phyloP scores from a whole-genome alignment of 2,113 vertebrate genomes.

The Tachycineta bicolor region DNA sequence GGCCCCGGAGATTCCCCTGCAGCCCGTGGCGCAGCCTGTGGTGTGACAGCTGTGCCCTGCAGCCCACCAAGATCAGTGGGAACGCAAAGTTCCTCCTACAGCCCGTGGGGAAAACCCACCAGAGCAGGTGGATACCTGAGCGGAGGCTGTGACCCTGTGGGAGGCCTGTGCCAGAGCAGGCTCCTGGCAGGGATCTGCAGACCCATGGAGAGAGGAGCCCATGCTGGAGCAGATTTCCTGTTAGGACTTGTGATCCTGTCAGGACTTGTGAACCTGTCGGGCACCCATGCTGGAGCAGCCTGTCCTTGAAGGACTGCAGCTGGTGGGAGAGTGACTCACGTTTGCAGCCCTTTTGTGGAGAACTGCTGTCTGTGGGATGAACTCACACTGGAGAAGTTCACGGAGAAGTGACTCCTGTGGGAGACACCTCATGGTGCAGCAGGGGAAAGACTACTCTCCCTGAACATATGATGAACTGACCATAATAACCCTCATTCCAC shows the following conservation, averaged over 20 bases:
- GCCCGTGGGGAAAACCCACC: rapidly evolving
- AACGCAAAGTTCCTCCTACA: not conserved
- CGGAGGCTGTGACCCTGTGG: not conserved
- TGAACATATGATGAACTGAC: not conserved
- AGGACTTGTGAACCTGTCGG: rapidly evolving
- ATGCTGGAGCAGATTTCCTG: not conserved
- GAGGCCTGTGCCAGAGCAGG: not conserved
- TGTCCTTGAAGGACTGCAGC: not conserved
- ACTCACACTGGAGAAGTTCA: not conserved
- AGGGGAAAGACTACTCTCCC: not conserved
- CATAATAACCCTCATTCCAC: not conserved
- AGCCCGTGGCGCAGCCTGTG: rapidly evolving
- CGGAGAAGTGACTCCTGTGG: not conserved
- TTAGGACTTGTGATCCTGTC: not conserved
- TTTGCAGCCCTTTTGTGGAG: not conserved
- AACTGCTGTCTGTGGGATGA: not conserved
- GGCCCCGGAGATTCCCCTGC: not conserved
- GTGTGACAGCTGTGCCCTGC: not conserved
- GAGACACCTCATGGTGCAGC: rapidly evolving
- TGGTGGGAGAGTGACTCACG: not conserved
- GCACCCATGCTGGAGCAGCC: rapidly evolving
- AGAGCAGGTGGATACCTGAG: not conserved
- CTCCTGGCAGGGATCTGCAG: not conserved
- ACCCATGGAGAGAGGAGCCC: not conserved
- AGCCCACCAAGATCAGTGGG: rapidly evolving